Percentiles rank a stretch among this genome's conserved stretches.
These are phyloP conservation scores for Clepsis dumicolana DNA, from an alignment of 2,888 invertebrate species.

Conservation along the genomic window DNA sequence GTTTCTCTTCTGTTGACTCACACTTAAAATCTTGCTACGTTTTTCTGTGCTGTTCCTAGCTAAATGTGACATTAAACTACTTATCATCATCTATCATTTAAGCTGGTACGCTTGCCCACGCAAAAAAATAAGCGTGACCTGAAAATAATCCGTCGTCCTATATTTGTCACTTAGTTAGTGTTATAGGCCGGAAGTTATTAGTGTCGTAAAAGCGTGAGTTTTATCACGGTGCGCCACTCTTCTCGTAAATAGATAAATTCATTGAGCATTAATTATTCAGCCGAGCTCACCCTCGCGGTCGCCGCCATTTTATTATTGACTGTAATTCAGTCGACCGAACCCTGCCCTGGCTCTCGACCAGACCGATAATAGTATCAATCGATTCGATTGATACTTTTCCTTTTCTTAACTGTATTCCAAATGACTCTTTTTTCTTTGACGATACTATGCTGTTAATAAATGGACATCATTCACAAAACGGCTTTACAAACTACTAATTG, in stretches of 20 bases:
- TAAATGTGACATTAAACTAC: not conserved
- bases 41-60: not conserved
- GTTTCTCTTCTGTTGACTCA: not conserved
- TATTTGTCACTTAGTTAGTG: conserved; percentile 39
- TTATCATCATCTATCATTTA: conserved; percentile 23
- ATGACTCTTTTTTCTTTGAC: not conserved
- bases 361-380: conserved; percentile 72
- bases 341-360: conserved; percentile 57
- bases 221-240: conserved; percentile 44
- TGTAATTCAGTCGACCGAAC: conserved; percentile 64
- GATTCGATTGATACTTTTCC: conserved; percentile 61
- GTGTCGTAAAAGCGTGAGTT: conserved; percentile 40
- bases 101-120: conserved; percentile 17
- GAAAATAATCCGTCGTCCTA: conserved; percentile 37
- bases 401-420: conserved; percentile 50
- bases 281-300: conserved; percentile 44
- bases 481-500: conserved; percentile 16
- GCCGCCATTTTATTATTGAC: conserved; percentile 61
- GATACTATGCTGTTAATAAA: not conserved
- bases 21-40: not conserved
- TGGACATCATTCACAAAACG: not conserved
- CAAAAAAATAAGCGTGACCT: conserved; percentile 25
- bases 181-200: conserved; percentile 40
- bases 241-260: conserved; percentile 50
- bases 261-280: conserved; percentile 51